These are phyloP conservation scores for Anguilla obscura DNA, from an alignment of 2,797 vertebrate genomes.

Conservation along the genomic window DNA sequence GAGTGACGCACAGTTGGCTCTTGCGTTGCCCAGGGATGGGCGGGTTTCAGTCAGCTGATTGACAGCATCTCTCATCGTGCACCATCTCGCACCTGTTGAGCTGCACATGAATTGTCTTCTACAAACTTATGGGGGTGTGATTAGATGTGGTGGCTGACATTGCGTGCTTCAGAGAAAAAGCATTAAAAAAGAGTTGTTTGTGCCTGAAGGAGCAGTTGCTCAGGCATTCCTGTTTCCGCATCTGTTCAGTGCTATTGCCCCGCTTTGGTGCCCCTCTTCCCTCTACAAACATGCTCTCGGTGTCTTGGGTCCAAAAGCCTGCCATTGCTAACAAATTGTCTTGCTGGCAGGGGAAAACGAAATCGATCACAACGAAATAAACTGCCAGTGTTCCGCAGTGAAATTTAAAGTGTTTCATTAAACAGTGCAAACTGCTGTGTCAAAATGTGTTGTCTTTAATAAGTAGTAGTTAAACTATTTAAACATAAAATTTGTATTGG, in stretches of 20 bases:
- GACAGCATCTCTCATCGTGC: neutral
- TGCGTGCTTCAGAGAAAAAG: neutral
- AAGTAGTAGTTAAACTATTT: neutral
- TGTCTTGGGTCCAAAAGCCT: neutral
- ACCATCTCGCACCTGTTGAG: neutral
- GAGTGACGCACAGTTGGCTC: neutral
- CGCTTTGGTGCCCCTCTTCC: neutral
- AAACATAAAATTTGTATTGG: neutral
- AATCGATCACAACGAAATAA: constrained; percentile 4
- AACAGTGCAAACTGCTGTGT: neutral
- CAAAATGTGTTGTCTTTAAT: constrained; percentile 10
- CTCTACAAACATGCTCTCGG: neutral
- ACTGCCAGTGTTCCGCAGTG: neutral
- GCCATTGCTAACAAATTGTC: neutral
- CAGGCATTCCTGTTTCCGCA: neutral
- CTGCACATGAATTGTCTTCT: neutral
- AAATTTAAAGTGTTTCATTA: neutral
- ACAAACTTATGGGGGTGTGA: neutral
- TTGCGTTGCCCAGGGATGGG: neutral
- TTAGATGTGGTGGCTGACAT: neutral
- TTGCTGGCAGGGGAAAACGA: neutral
- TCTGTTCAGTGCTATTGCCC: neutral
- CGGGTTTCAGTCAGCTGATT: neutral
- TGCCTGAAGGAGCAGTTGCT: neutral
- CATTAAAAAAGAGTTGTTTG: neutral